phyloP scores from a whole-genome alignment of 1,140 invertebrate genomes.

The Pachypeltis micranthus region DNA sequence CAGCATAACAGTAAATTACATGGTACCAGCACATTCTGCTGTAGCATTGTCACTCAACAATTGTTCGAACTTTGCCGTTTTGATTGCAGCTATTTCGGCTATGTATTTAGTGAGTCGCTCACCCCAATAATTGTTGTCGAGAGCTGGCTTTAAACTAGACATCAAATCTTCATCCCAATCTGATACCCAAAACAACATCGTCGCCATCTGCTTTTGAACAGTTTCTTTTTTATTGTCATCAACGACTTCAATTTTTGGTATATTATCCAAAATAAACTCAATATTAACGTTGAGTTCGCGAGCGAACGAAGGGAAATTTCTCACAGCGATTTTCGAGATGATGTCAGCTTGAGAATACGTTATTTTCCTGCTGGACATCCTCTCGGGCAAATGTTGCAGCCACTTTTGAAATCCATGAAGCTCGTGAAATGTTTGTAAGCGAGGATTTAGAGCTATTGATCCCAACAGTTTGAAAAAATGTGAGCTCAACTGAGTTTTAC shows the following conservation, averaged over 20 bases:
- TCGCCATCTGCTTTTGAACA: constrained; percentile 11
- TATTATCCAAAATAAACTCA: constrained; percentile 20
- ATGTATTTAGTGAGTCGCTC: constrained; percentile 9
- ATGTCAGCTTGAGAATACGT: not conserved
- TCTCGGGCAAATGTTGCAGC: constrained; percentile 15
- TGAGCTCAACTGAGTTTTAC: not conserved
- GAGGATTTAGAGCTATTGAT: not conserved
- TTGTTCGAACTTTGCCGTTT: no score
- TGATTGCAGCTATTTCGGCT: constrained; percentile 7
- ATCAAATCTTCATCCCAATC: constrained; percentile 19
- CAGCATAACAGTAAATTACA: no score
- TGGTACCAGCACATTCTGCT: no score
- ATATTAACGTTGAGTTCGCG: constrained; percentile 13
- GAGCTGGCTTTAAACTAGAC: not conserved
- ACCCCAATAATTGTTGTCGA: constrained; percentile 15
- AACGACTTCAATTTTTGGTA: constrained; percentile 8
- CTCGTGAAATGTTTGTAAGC: not conserved
- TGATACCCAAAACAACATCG: constrained; percentile 16
- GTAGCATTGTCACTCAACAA: no score
- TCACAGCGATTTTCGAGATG: constrained; percentile 15
- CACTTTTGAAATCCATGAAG: constrained; percentile 5
- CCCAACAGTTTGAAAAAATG: constrained; percentile 1
- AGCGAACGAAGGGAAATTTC: constrained; percentile 15
- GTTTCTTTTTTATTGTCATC: not conserved
- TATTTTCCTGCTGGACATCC: constrained; percentile 4